phyloP scores from a whole-genome alignment of 2,888 invertebrate genomes.

The Actias luna region DNA sequence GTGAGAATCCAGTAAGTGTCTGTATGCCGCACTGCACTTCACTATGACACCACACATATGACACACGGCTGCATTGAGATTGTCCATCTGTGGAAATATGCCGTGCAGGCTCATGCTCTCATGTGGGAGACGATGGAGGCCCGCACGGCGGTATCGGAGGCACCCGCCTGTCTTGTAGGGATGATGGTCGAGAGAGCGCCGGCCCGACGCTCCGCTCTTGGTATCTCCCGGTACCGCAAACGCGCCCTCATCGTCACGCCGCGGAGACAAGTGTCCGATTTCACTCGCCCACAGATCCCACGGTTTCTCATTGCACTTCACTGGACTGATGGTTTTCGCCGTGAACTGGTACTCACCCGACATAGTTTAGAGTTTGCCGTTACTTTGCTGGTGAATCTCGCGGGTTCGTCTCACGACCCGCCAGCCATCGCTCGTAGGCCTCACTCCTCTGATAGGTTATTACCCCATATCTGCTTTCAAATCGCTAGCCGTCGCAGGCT shows the following conservation, averaged over 20 bases:
- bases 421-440: constrained; percentile 69
- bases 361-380: constrained; percentile 63
- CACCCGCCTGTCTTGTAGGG: constrained; percentile 57
- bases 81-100: constrained; percentile 89
- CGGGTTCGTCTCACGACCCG: constrained; percentile 60
- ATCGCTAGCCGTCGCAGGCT: constrained; percentile 50
- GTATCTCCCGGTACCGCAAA: constrained; percentile 57
- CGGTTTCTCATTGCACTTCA: constrained; percentile 76
- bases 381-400: constrained; percentile 49
- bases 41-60: constrained; percentile 89
- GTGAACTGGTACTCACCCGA: constrained; percentile 69
- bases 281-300: constrained; percentile 79
- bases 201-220: constrained; percentile 52
- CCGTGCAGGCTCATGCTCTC: constrained; percentile 89
- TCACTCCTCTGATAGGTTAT: constrained; percentile 75
- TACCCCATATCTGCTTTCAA: constrained; percentile 73
- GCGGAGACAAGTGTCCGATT: constrained; percentile 74
- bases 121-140: constrained; percentile 77
- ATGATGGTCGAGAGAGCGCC: constrained; percentile 52
- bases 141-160: constrained; percentile 61
- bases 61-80: constrained; percentile 89
- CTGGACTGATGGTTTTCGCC: constrained; percentile 71
- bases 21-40: constrained; percentile 89
- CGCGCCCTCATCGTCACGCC: constrained; percentile 61
- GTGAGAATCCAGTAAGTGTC: constrained; percentile 85